Evolutionary conservation across 2,113 vertebrate genomes (phyloP).

Genomic region (Eurystomus gularis): DNA sequence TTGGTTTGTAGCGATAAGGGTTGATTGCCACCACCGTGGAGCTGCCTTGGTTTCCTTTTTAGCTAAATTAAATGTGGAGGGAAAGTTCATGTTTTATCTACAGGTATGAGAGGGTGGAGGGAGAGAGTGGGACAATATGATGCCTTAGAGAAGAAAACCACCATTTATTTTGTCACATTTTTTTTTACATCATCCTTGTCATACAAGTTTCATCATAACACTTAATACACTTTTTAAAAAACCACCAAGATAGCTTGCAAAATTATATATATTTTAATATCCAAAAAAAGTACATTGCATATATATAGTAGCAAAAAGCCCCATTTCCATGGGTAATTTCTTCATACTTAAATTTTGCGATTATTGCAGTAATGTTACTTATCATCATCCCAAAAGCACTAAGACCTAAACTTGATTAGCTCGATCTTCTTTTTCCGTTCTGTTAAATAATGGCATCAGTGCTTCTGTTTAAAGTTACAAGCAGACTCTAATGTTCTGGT

Average conservation of each 20-base stretch:
- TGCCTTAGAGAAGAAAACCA: slow-evolving; percentile 76
- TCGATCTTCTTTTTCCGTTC: background rate
- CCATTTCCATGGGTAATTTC: slow-evolving; percentile 72
- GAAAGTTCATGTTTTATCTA: background rate
- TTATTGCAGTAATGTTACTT: slow-evolving; percentile 76
- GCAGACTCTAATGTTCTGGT: slow-evolving; percentile 41
- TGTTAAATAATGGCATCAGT: slow-evolving; percentile 73
- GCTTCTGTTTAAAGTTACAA: slow-evolving; percentile 65
- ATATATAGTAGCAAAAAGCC: slow-evolving; percentile 87
- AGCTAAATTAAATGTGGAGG: background rate
- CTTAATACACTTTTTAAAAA: slow-evolving; percentile 83
- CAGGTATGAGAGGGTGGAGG: background rate
- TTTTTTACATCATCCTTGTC: slow-evolving; percentile 86
- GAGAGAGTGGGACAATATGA: slow-evolving; percentile 33
- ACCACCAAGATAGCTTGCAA: slow-evolving; percentile 85
- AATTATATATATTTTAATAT: slow-evolving; percentile 93
- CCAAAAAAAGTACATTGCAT: slow-evolving; percentile 92
- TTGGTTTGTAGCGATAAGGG: background rate
- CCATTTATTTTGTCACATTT: slow-evolving; percentile 93
- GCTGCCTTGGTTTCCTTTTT: background rate
- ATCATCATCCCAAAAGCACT: slow-evolving; percentile 65
- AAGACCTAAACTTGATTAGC: slow-evolving; percentile 14
- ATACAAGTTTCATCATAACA: slow-evolving; percentile 80
- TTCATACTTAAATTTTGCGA: slow-evolving; percentile 47
- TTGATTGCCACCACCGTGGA: background rate